Base-by-base conservation (phyloP, 2,797 vertebrate genomes). In the Sylvilagus floridanus region DNA sequence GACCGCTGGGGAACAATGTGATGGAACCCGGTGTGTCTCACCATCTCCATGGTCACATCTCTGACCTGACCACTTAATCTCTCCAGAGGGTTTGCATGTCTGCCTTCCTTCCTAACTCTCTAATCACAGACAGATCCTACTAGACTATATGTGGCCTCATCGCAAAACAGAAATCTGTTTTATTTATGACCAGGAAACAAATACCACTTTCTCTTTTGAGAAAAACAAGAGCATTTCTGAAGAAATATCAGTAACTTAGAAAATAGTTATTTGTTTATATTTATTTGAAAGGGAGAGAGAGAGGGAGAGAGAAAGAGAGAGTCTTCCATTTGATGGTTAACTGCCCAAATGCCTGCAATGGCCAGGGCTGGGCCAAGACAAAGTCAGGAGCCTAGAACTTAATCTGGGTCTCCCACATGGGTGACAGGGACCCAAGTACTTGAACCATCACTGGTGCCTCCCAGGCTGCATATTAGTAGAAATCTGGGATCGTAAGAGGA, bases 131-230 rank as follows among this genome's bases (percentile, higher is more conserved):
- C n/a, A 92, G 83, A 76, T 68, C 62, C 69, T 86, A 16, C 30
- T 37, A 78, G 7, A 69, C 52, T 50, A 5, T n/a, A 71, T 12
- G 14, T 68, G 24, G 4, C 89, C 57, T 89, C 37, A 86, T 73
- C 52, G 72, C 68, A 47, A 93, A 93, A 62, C 26, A 88, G 24
- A 85, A 54, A 13, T 79, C 68, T 42, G 30, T 73, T 82, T 79
- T 84, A 28, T 75, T 81, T 91, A 54, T 82, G 37, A 57, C 21
- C 66, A 68, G 65, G 69, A 66, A 71, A 90, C 62, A 79, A 78
- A 78, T 26, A 63, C 1, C 10, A 28, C 54, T 78, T 77, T 57
- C 24, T 35, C 35, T 57, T 77, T 91, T 66, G 72, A 87, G 79
- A 42, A 69, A 92, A 75, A 69, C 28, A 30, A 0, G 24, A 77